Conservation (phyloP, 2,888 invertebrate genomes). For the Prosapia bicincta region DNA sequence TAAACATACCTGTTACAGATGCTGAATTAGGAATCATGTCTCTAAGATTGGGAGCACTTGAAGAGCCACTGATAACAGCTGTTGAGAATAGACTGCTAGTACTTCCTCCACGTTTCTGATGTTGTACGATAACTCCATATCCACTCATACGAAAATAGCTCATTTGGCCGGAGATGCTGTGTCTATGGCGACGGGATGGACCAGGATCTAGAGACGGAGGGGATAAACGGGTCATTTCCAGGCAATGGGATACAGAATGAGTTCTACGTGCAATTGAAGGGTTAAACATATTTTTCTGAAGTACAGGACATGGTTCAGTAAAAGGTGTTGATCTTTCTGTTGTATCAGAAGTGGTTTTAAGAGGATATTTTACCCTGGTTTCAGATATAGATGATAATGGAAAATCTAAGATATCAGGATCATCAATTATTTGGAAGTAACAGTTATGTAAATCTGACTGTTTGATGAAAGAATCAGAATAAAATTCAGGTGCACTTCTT, state of each 20-base stretch:
- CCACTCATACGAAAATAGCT: slow-evolving; percentile 80
- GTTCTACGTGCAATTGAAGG: slow-evolving; percentile 12
- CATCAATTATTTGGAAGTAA: slow-evolving; percentile 18
- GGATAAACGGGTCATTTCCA: slow-evolving; percentile 28
- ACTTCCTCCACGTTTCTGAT: slow-evolving; percentile 62
- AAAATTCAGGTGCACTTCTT: neutral
- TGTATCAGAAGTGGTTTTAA: neutral
- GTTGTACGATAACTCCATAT: slow-evolving; percentile 50
- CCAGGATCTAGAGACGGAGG: slow-evolving; percentile 35
- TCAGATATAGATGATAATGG: neutral
- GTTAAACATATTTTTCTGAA: neutral
- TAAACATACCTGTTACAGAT: slow-evolving; percentile 60
- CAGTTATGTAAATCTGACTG: neutral
- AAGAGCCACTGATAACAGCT: slow-evolving; percentile 92
- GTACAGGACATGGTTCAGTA: neutral
- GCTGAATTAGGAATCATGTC: slow-evolving; percentile 79
- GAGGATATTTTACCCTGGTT: slow-evolving; percentile 7
- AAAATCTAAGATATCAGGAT: slow-evolving; percentile 7
- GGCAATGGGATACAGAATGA: slow-evolving; percentile 26
- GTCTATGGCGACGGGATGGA: slow-evolving; percentile 76
- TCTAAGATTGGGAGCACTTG: slow-evolving; percentile 85
- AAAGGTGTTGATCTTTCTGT: neutral
- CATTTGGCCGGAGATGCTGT: slow-evolving; percentile 95
- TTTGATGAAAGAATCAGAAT: neutral
- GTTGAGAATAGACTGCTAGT: slow-evolving; percentile 91